phyloP scores from a whole-genome alignment of 2,888 invertebrate genomes.

The Barypeithes pellucidus region DNA sequence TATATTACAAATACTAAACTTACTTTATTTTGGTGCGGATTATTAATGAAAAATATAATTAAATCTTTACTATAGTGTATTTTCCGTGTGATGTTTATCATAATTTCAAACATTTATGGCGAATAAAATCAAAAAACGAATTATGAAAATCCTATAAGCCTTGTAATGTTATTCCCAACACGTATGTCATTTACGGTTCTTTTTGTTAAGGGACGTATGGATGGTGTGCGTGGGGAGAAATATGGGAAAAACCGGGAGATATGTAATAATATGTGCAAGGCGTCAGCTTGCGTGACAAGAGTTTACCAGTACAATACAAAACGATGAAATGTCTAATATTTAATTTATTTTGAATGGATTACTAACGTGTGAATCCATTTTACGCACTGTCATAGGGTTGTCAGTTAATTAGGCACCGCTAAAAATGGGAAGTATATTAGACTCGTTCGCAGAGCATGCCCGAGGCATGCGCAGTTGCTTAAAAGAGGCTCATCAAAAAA shows the following conservation, averaged over 20 bases:
- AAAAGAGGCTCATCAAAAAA: too few relatives aligned
- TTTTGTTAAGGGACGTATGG: constrained; percentile 12
- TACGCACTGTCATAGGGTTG: too few relatives aligned
- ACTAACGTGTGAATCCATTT: neutral
- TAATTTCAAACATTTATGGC: constrained; percentile 5
- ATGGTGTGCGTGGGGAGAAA: constrained; percentile 12
- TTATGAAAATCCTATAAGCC: constrained; percentile 17
- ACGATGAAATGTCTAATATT: constrained; percentile 1
- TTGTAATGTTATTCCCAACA: constrained; percentile 5
- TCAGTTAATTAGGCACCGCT: neutral
- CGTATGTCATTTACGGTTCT: constrained; percentile 30
- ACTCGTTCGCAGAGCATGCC: too few relatives aligned
- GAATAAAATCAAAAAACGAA: constrained; percentile 22
- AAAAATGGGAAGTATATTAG: too few relatives aligned
- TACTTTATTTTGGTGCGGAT: too few relatives aligned
- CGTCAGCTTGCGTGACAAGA: constrained; percentile 27
- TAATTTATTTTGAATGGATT: constrained; percentile 6
- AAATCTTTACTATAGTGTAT: too few relatives aligned
- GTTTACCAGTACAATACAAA: constrained; percentile 20
- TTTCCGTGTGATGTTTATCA: neutral
- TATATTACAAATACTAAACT: too few relatives aligned
- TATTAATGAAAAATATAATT: too few relatives aligned
- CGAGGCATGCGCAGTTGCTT: too few relatives aligned
- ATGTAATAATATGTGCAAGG: constrained; percentile 14
- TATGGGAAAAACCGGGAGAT: constrained; percentile 9